These are phyloP conservation scores for Hypothenemus hampei DNA, from an alignment of 1,140 invertebrate species.

Conservation along the genomic window DNA sequence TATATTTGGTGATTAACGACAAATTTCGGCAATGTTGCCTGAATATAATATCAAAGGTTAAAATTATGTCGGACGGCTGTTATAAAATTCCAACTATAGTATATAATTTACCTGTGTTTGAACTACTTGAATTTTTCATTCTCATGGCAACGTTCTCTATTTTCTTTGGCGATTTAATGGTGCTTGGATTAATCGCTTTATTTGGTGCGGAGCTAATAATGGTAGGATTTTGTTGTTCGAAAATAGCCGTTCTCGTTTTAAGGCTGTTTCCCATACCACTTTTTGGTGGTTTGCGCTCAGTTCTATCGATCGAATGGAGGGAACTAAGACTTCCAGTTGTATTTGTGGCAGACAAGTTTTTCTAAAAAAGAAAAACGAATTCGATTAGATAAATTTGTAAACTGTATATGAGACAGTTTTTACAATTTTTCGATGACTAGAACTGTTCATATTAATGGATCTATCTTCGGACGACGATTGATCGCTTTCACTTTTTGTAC, in stretches of 20 bases:
- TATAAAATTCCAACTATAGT: too few species aligned
- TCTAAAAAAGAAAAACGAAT: neutral
- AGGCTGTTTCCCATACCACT: constrained; percentile 31
- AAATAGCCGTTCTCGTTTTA: constrained; percentile 36
- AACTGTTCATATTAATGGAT: neutral
- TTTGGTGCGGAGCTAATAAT: too few species aligned
- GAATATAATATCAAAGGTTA: too few species aligned
- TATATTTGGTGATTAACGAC: too few species aligned
- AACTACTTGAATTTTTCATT: too few species aligned
- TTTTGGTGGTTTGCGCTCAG: neutral
- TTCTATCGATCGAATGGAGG: neutral
- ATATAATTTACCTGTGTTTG: too few species aligned
- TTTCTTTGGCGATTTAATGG: too few species aligned
- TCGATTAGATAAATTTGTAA: constrained; percentile 1
- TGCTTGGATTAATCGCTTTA: too few species aligned
- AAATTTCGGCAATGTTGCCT: too few species aligned
- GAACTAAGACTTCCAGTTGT: constrained; percentile 12
- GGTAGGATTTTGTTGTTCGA: constrained; percentile 36
- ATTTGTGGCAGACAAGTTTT: neutral
- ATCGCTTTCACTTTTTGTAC: constrained; percentile 28
- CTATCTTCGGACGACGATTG: constrained; percentile 10
- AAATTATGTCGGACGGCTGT: too few species aligned
- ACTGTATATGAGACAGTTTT: neutral
- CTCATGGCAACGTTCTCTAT: too few species aligned
- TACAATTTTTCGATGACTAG: constrained; percentile 16